Conservation (phyloP, 2,113 vertebrate genomes). For the Gopherus evgoodei region DNA sequence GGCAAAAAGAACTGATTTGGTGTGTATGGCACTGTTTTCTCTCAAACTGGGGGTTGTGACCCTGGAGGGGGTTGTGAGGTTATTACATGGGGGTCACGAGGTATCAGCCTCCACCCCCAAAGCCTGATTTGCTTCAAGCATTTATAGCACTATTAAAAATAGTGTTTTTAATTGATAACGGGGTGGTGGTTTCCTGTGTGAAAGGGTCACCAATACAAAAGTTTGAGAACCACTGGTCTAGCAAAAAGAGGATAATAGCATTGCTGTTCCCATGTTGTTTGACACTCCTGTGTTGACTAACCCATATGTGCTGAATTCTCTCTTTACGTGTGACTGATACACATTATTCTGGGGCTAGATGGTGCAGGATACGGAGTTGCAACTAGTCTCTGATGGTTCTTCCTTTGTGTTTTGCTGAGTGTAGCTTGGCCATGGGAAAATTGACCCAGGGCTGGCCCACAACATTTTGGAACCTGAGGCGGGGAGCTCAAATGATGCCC, state of each 20-base stretch:
- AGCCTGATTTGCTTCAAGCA: no score
- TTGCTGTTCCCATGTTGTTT: not conserved
- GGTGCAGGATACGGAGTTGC: not conserved
- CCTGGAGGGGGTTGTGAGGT: no score
- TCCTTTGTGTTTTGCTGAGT: not conserved
- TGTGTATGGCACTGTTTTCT: no score
- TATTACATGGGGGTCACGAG: no score
- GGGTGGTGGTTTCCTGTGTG: no score
- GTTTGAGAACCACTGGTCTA: not conserved
- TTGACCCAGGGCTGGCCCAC: not conserved
- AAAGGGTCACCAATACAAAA: no score
- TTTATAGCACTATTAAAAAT: no score
- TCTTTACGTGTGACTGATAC: not conserved
- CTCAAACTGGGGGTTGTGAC: no score
- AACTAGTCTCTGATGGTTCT: not conserved
- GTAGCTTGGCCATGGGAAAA: not conserved
- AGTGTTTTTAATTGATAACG: no score
- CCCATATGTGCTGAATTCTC: not conserved
- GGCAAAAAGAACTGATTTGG: not conserved
- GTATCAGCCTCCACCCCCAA: no score
- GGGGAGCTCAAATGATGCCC: no score
- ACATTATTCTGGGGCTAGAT: not conserved
- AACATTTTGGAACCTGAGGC: no score
- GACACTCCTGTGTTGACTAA: not conserved
- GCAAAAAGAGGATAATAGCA: accelerated